Percentiles rank a stretch among this genome's conserved stretches.
phyloP scores from a whole-genome alignment of 2,113 vertebrate species.

The Catharus bicknelli region DNA sequence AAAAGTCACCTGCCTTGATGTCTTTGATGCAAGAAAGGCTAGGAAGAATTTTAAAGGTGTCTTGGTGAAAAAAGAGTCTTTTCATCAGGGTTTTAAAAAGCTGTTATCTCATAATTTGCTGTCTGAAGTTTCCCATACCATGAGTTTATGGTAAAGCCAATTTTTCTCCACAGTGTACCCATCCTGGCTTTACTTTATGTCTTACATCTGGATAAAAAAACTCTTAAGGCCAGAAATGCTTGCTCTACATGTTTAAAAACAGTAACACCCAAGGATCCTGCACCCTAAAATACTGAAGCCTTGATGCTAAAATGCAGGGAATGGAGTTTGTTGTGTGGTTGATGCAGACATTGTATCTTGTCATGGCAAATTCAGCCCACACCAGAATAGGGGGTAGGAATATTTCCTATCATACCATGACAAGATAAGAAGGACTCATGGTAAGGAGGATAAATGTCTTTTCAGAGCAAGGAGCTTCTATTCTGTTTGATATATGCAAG shows the following conservation, averaged over 20 bases:
- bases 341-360: neutral
- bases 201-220: neutral
- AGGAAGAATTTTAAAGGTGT: neutral
- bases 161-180: neutral
- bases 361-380: neutral
- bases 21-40: neutral
- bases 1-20: neutral
- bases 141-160: neutral
- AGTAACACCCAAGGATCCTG: neutral
- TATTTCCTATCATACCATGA: neutral
- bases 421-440: neutral
- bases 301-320: neutral
- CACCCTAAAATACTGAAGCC: neutral
- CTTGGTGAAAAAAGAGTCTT: neutral
- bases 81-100: neutral
- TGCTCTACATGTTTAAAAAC: neutral
- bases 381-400: fast-evolving
- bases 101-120: neutral
- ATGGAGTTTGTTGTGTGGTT: neutral
- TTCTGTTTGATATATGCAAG: neutral
- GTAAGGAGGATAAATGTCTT: neutral
- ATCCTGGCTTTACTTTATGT: neutral
- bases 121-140: neutral
- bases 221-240: neutral
- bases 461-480: neutral